A percentile compares a stretch with the other conserved stretches of the same genome.
These are phyloP conservation scores for Drosophila pseudotakahashii DNA, from an alignment of 2,888 invertebrate genomes.

Conservation along the genomic window DNA sequence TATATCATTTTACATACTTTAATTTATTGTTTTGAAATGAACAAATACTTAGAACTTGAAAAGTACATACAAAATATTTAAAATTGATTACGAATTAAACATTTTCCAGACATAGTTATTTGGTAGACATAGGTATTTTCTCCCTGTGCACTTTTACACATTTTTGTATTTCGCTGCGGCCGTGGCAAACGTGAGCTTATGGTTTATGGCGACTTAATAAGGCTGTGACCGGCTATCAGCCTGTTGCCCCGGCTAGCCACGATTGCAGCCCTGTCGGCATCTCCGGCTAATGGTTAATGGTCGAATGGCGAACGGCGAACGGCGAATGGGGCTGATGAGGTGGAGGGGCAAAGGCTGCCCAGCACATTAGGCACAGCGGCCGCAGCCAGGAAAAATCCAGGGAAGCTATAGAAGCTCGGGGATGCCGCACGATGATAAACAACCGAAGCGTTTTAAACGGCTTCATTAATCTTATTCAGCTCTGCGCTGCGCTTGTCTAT, in stretches of 20 bases:
- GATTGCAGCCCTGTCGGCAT: constrained; percentile 56
- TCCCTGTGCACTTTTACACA: constrained; percentile 13
- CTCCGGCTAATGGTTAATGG: constrained; percentile 50
- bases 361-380: constrained; percentile 13
- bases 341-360: not conserved
- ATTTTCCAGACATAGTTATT: no score
- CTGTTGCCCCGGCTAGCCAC: constrained; percentile 57
- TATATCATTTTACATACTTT: no score
- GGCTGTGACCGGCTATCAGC: constrained; percentile 63
- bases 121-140: not conserved
- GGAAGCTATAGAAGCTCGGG: constrained; percentile 35
- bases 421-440: constrained; percentile 80
- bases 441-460: constrained; percentile 83
- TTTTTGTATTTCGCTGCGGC: constrained; percentile 34
- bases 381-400: constrained; percentile 12
- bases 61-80: no score
- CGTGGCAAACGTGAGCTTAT: constrained; percentile 73
- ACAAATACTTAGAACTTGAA: no score
- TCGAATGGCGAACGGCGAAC: not conserved
- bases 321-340: not conserved
- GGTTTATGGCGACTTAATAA: constrained; percentile 78
- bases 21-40: no score
- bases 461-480: constrained; percentile 83
- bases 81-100: no score
- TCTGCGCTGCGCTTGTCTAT: constrained; percentile 74